Evolutionary conservation across 1,140 invertebrate genomes (phyloP).

Genomic region (Melipona quadrifasciata): DNA sequence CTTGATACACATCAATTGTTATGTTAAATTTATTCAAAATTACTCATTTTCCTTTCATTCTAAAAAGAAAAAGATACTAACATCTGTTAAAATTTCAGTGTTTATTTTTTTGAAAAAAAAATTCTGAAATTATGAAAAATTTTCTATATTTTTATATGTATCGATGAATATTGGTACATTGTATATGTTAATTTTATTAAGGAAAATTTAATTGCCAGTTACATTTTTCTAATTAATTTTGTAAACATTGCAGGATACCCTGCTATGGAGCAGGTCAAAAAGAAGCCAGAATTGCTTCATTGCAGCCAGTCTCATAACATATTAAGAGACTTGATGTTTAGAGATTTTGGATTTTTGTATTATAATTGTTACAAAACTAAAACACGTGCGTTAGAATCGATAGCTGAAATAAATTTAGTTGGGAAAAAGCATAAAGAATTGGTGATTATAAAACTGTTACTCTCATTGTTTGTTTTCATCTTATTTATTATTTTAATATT

Average conservation of each 20-base stretch:
- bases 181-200: neutral
- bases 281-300: constrained; percentile 65
- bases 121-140: too few relatives aligned
- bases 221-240: neutral
- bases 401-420: constrained; percentile 83
- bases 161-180: neutral
- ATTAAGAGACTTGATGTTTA: constrained; percentile 73
- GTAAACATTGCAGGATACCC: constrained; percentile 20
- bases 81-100: too few relatives aligned
- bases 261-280: constrained; percentile 71
- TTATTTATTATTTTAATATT: constrained; percentile 39
- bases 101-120: too few relatives aligned
- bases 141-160: too few relatives aligned
- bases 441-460: constrained; percentile 72
- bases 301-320: constrained; percentile 71
- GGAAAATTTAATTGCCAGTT: neutral
- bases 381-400: constrained; percentile 77
- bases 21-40: neutral
- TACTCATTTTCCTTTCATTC: too few relatives aligned
- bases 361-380: constrained; percentile 63
- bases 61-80: too few relatives aligned
- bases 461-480: neutral
- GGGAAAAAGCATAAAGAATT: constrained; percentile 81
- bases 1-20: neutral
- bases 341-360: constrained; percentile 74